These are phyloP conservation scores for Bellardia bayeri DNA, from an alignment of 2,888 invertebrate genomes.

Conservation along the genomic window DNA sequence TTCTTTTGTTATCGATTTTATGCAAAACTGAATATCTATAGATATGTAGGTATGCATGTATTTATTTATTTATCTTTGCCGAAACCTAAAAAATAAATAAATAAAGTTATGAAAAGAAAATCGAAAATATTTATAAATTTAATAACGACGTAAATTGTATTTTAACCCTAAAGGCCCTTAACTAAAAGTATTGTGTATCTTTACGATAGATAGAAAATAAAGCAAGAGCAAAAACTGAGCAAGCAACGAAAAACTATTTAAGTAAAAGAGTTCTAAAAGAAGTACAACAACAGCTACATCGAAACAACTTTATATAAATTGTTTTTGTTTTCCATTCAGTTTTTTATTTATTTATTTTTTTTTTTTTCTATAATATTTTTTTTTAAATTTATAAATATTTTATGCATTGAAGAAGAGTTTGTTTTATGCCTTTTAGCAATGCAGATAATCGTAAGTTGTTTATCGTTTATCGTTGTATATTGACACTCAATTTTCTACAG, in stretches of 20 bases:
- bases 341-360: neutral
- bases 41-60: too few species aligned
- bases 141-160: constrained; percentile 51
- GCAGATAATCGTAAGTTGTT: constrained; percentile 68
- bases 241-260: constrained; percentile 5
- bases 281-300: constrained; percentile 3
- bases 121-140: constrained; percentile 42
- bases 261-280: constrained; percentile 18
- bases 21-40: neutral
- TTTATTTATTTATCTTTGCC: neutral
- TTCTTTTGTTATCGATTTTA: neutral
- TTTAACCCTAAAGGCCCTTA: constrained; percentile 38
- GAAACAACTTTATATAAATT: constrained; percentile 37
- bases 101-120: neutral
- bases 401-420: constrained; percentile 20
- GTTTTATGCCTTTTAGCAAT: constrained; percentile 57
- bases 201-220: neutral
- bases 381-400: constrained; percentile 46
- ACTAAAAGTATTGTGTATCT: neutral
- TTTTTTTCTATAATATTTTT: constrained; percentile 14
- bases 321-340: neutral
- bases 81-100: neutral
- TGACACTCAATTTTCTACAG: constrained; percentile 63
- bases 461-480: constrained; percentile 66
- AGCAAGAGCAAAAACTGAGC: neutral